Base-by-base conservation (phyloP, 2,797 vertebrate species). In the Arnoldichthys spilopterus region DNA sequence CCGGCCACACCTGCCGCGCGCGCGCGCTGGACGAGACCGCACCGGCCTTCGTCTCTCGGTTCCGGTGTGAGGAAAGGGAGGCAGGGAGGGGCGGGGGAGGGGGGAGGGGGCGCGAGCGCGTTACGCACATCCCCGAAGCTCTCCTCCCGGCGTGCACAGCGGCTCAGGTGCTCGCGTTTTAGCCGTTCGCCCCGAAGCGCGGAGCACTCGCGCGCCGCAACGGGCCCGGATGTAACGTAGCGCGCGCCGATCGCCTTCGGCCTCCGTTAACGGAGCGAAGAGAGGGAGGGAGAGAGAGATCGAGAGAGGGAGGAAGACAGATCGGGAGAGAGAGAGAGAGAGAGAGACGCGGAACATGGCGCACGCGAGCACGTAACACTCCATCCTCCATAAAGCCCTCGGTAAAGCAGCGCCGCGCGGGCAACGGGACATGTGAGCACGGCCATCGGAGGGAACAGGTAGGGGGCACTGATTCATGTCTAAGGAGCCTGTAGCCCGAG, bases 221-320 rank as follows among this genome's bases (percentile, higher is more conserved):
- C 91, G 87, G n/a, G 89, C 93, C 93, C 93, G 93, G 93, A 94
- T 94, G 94, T 94, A 92, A 91, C 90, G 86, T 34, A 63, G 32
- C 32, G 58, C 58, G 58, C 58, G 56, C 56, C 93, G 86, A 91
- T 47, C 86, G 79, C 80, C 79, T 72, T 63, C 69, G 68, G 59
- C 79, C 74, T 84, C 76, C 68, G 74, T 58, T 81, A 77, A 72
- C 69, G 87, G 83, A 89, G 77, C 87, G 88, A 88, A 85, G 90
- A 81, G 86, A 83, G 86, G 77, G 84, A 85, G 80, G 89, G 9
- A 15, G 56, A 58, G 24, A 58, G 53, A 53, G 20, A 56, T n/a
- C 87, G 88, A 37, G 89, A 84, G 90, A 81, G 86, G 83, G 85
- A 78, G 84, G 85, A 79, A 89, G 15, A 20, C 28, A 32, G 28